These are phyloP conservation scores for Dolomedes plantarius DNA, from an alignment of 2,888 invertebrate species.

Conservation along the genomic window DNA sequence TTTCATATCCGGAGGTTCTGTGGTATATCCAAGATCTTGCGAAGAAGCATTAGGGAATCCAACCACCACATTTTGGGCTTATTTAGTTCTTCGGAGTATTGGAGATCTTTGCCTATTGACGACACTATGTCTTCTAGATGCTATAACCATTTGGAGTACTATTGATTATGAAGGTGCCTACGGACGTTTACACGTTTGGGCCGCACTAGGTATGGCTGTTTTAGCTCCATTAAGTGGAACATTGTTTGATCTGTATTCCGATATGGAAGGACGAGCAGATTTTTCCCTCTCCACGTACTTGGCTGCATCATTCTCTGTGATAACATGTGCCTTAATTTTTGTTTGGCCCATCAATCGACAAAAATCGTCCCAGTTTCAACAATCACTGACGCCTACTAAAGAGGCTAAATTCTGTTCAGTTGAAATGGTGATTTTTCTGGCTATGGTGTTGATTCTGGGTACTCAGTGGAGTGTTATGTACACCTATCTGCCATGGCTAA, in stretches of 20 bases:
- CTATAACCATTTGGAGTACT: constrained; percentile 72
- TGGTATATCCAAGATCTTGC: constrained; percentile 69
- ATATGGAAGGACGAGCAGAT: constrained; percentile 61
- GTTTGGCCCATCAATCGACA: constrained; percentile 70
- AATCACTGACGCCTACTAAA: constrained; percentile 19
- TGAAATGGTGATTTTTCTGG: constrained; percentile 64
- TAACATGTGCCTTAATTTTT: constrained; percentile 71
- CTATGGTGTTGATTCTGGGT: constrained; percentile 83
- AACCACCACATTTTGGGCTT: constrained; percentile 83
- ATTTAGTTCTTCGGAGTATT: constrained; percentile 81
- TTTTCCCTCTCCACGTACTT: constrained; percentile 73
- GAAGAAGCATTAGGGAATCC: constrained; percentile 80
- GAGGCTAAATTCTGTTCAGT: constrained; percentile 50
- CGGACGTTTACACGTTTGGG: constrained; percentile 68
- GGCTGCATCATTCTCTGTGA: constrained; percentile 73
- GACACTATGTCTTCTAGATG: constrained; percentile 77
- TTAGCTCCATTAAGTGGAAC: constrained; percentile 73
- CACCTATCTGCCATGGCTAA: constrained; percentile 81
- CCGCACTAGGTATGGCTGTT: constrained; percentile 71
- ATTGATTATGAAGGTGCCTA: constrained; percentile 71
- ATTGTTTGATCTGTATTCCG: constrained; percentile 72
- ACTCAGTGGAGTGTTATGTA: constrained; percentile 89
- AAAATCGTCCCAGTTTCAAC: constrained; percentile 44
- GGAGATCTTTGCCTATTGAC: constrained; percentile 88
- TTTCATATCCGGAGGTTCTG: constrained; percentile 36